These are phyloP conservation scores for Sebastes variabilis DNA, from an alignment of 2,797 vertebrate species.

Conservation along the genomic window DNA sequence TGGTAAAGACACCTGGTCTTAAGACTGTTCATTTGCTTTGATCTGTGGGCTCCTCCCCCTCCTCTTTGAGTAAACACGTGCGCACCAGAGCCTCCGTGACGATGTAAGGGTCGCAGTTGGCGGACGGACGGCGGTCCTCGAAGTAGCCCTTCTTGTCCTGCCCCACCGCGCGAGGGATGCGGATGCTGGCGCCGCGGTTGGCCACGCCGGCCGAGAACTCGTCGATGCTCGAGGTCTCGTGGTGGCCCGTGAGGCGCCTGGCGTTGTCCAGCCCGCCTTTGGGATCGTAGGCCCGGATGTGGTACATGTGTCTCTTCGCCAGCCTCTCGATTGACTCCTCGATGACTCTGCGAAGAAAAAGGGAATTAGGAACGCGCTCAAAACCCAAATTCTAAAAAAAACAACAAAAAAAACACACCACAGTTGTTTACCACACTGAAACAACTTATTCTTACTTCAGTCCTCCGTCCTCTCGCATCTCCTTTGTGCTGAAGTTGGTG, in stretches of 20 bases:
- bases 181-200: constrained; percentile 93
- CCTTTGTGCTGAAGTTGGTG: constrained; percentile 96
- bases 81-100: constrained; percentile 94
- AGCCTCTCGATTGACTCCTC: constrained; percentile 93
- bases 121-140: constrained; percentile 94
- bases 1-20: background rate
- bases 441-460: constrained; percentile 85
- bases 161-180: constrained; percentile 90
- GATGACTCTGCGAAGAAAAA: constrained; percentile 81
- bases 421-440: no score
- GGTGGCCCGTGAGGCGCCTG: constrained; percentile 90
- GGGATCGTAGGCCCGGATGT: constrained; percentile 94
- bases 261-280: constrained; percentile 96
- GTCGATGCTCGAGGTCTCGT: constrained; percentile 93
- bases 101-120: constrained; percentile 93
- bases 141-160: constrained; percentile 96
- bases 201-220: constrained; percentile 95
- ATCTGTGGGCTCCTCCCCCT: constrained; percentile 87
- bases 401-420: background rate
- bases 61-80: constrained; percentile 91
- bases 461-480: constrained; percentile 92
- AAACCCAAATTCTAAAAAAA: background rate
- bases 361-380: background rate
- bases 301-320: constrained; percentile 89
- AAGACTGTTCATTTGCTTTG: constrained; percentile 75